phyloP scores from a whole-genome alignment of 2,797 vertebrate species.

The Euthynnus affinis region DNA sequence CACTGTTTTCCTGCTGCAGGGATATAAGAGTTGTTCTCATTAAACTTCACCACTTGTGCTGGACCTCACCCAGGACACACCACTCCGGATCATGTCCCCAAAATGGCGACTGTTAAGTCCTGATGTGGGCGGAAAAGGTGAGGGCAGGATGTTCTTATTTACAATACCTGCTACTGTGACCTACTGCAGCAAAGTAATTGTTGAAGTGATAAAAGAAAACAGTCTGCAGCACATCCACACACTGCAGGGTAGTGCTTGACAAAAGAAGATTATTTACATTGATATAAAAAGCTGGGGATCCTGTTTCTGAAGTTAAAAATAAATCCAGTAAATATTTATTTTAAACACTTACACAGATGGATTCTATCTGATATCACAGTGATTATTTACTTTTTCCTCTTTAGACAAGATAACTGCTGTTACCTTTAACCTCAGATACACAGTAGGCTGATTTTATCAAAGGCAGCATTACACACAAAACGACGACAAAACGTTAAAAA shows the following conservation, averaged over 20 bases:
- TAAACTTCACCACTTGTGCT: background rate
- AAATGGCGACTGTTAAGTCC: conserved; percentile 33
- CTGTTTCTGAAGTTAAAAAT: conserved; percentile 84
- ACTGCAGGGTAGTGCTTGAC: conserved; percentile 66
- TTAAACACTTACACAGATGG: conserved; percentile 49
- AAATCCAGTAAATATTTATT: conserved; percentile 75
- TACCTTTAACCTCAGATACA: conserved; percentile 66
- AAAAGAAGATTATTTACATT: conserved; percentile 82
- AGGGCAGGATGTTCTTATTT: conserved; percentile 82
- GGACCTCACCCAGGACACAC: background rate
- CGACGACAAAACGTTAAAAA: conserved; percentile 23
- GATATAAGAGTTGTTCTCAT: background rate
- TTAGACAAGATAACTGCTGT: conserved; percentile 56
- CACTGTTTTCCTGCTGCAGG: conserved; percentile 26
- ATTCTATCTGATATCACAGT: conserved; percentile 59
- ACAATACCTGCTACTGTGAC: conserved; percentile 64
- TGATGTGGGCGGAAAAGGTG: conserved; percentile 68
- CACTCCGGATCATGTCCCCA: conserved; percentile 18
- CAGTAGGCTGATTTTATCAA: conserved; percentile 55
- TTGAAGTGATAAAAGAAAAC: conserved; percentile 78
- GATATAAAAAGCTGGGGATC: conserved; percentile 84
- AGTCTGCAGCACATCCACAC: conserved; percentile 82
- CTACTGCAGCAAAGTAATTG: conserved; percentile 64
- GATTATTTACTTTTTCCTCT: conserved; percentile 59
- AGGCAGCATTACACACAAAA: conserved; percentile 40